These are phyloP conservation scores for Drosophila eohydei DNA, from an alignment of 2,888 invertebrate species.

Conservation along the genomic window DNA sequence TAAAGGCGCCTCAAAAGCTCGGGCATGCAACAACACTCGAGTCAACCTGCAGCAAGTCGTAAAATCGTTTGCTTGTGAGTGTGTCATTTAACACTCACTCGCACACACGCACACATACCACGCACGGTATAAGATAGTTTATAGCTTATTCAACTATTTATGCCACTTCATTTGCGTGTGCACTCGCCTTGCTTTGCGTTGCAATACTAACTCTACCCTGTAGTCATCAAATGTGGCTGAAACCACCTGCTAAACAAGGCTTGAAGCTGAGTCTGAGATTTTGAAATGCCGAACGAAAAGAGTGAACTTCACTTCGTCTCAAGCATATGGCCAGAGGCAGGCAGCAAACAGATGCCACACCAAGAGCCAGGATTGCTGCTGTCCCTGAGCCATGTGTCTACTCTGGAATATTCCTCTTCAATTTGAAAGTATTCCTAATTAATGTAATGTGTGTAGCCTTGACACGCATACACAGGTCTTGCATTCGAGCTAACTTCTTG, in stretches of 20 bases:
- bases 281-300: too few relatives aligned
- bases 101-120: background rate
- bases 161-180: slow-evolving; percentile 10
- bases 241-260: too few relatives aligned
- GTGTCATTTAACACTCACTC: slow-evolving; percentile 1
- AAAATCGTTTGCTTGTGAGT: background rate
- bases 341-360: background rate
- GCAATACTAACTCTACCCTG: background rate
- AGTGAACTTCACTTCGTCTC: too few relatives aligned
- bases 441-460: too few relatives aligned
- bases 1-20: slow-evolving; percentile 13
- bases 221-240: background rate
- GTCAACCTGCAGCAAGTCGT: slow-evolving; percentile 4
- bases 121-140: slow-evolving; percentile 15
- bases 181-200: slow-evolving; percentile 3
- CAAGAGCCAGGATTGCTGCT: background rate
- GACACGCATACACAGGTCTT: too few relatives aligned
- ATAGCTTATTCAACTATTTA: slow-evolving; percentile 19
- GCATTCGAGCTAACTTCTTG: too few relatives aligned
- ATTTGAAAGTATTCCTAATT: background rate
- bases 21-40: slow-evolving; percentile 1
- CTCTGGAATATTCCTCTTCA: background rate
- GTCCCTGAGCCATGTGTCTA: background rate
- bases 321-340: too few relatives aligned
- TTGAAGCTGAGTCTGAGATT: background rate